Conservation (phyloP, 2,888 invertebrate species). For the Flexamia atlantica region DNA sequence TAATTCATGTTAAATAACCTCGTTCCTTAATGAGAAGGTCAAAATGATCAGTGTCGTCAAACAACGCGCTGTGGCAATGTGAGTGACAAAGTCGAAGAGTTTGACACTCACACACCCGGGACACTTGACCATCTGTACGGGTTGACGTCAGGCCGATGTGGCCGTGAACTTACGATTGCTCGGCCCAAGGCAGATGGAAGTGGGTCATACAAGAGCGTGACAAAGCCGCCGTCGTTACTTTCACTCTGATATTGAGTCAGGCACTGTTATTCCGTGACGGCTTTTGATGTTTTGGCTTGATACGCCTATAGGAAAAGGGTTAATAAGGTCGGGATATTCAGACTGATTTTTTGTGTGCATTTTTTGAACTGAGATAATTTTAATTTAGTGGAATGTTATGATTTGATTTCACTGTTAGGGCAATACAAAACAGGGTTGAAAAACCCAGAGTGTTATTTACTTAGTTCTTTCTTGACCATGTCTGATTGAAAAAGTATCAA, state of each 20-base stretch:
- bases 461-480: too few relatives aligned
- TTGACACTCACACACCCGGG: not conserved
- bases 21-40: constrained; percentile 35
- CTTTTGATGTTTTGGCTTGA: too few relatives aligned
- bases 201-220: not conserved
- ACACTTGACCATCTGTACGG: not conserved
- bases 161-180: constrained; percentile 29
- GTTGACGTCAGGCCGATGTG: constrained; percentile 9
- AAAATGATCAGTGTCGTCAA: constrained; percentile 28
- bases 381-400: too few relatives aligned
- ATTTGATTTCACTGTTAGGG: too few relatives aligned
- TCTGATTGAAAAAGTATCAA: too few relatives aligned
- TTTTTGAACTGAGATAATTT: too few relatives aligned
- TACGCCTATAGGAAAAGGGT: too few relatives aligned
- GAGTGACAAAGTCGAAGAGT: not conserved
- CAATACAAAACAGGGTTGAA: too few relatives aligned
- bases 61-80: not conserved
- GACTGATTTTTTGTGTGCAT: too few relatives aligned
- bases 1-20: constrained; percentile 1
- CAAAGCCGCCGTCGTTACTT: not conserved
- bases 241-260: not conserved
- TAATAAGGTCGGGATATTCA: too few relatives aligned
- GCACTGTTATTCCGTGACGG: not conserved
- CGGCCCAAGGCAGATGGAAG: not conserved
- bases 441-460: too few relatives aligned